Evolutionary conservation across 2,113 vertebrate genomes (phyloP).

Genomic region (Daboia siamensis): DNA sequence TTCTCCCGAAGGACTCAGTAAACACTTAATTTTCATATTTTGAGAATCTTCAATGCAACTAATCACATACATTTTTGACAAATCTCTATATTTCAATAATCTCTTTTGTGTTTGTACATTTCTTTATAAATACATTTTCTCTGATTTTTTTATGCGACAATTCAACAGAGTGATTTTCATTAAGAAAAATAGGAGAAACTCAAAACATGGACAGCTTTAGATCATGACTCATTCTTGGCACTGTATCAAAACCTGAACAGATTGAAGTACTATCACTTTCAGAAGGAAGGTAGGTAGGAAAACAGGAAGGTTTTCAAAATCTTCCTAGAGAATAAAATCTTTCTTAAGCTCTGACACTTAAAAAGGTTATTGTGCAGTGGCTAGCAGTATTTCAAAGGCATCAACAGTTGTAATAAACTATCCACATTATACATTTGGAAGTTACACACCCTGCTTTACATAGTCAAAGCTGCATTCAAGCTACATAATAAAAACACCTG

Average conservation of each 20-base stretch:
- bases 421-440: conserved; percentile 22
- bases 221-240: conserved; percentile 59
- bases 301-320: conserved; percentile 34
- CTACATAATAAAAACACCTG: conserved; percentile 35
- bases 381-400: conserved; percentile 13
- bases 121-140: background rate
- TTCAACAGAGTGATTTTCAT: conserved; percentile 34
- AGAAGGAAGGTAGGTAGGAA: conserved; percentile 50
- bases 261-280: conserved; percentile 48
- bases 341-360: conserved; percentile 10
- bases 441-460: conserved; percentile 15
- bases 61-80: conserved; percentile 38
- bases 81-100: background rate
- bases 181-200: conserved; percentile 50
- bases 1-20: too few species aligned
- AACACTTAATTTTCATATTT: conserved; percentile 38
- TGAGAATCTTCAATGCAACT: conserved; percentile 50
- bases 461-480: conserved; percentile 4
- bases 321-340: conserved; percentile 28
- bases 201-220: conserved; percentile 34
- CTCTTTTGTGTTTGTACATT: background rate
- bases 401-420: conserved; percentile 46
- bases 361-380: conserved; percentile 26
- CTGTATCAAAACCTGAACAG: conserved; percentile 55
- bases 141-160: conserved; percentile 42